phyloP scores from a whole-genome alignment of 2,113 vertebrate species.

The mouse (Mus musculus) region GRCm39 chr16:69565001-69565500 shows the following conservation, averaged over 20 bases:
- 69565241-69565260: background rate
- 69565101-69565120: background rate
- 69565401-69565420: background rate
- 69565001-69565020: background rate
- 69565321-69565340: background rate
- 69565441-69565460: background rate
- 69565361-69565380: background rate
- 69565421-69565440: background rate
- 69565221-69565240: background rate
- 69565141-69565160: slow-evolving; percentile 12
- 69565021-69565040: background rate
- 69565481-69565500: background rate
- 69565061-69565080: background rate
- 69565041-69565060: background rate
- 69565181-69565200: background rate
- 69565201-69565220: background rate
- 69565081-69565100: background rate
- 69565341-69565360: background rate
- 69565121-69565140: background rate
- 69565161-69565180: background rate
- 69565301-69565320: background rate
- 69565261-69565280: background rate
- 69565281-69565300: background rate
- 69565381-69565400: background rate
- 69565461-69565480: background rate